Percentiles rank a stretch among this genome's conserved stretches.
Conservation (phyloP, 2,797 vertebrate genomes). For the Carapus acus region DNA sequence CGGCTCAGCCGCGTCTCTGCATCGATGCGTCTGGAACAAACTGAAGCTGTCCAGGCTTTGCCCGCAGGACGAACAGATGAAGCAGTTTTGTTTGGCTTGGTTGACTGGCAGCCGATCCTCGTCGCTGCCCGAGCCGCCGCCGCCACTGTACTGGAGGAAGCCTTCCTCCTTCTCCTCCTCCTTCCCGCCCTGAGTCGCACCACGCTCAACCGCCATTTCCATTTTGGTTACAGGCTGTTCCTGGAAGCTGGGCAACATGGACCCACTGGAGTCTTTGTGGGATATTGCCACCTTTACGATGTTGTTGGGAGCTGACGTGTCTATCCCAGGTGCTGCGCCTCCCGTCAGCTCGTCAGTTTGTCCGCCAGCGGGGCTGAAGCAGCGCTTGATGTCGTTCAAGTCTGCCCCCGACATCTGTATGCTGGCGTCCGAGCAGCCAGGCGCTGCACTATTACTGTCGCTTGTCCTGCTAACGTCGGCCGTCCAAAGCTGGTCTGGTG, state of each 20-base stretch:
- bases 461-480: conserved; percentile 11
- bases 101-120: conserved; percentile 5
- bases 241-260: conserved; percentile 7
- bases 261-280: conserved; percentile 8
- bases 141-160: conserved; percentile 32
- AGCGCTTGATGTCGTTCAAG: conserved; percentile 38
- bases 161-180: no score
- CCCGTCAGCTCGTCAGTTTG: conserved; percentile 22
- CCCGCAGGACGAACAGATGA: conserved; percentile 62
- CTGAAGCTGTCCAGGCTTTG: conserved; percentile 55
- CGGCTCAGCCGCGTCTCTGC: conserved; percentile 28
- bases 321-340: conserved; percentile 4
- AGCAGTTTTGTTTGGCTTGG: conserved; percentile 35
- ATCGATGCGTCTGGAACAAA: conserved; percentile 59
- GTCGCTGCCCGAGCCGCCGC: background rate
- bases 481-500: conserved; percentile 33
- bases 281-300: conserved; percentile 35
- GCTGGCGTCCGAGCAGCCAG: background rate
- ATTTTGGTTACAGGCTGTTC: conserved; percentile 7
- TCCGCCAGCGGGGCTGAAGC: conserved; percentile 15
- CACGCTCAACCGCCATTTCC: conserved; percentile 16
- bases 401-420: conserved; percentile 12
- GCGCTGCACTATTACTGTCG: background rate
- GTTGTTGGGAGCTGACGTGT: conserved; percentile 33
- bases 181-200: conserved; percentile 2